Base-by-base conservation (phyloP, 2,888 invertebrate species). In the Eueremaeus valkanovi region DNA sequence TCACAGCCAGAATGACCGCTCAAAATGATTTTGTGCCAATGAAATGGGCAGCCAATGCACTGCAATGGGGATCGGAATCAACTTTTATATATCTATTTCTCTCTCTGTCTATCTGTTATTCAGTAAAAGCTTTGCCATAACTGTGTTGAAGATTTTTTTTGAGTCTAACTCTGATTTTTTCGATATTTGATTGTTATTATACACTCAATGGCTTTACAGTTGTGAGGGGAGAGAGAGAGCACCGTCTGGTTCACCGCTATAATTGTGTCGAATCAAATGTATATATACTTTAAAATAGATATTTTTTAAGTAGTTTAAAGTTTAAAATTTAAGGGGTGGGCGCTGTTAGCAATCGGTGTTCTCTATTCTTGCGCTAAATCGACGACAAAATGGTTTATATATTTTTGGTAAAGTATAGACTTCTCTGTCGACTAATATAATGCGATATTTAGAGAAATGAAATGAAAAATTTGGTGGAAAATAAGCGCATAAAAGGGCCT, bases 251-350 rank as follows among this genome's bases (percentile, higher is more conserved):
- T 63, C 63, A 63, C 63, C 63, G 63, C 63, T 63, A 63, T 63
- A 33, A 33, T 33, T 31, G 61, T 63, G 21, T 63, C 18, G 11
- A 33, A 33, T 36, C 63, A 33, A 63, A 63, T 36, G 8, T 55
- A 55, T 5, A 55, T 9, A 63, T 31, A 9, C 27, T 51, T 55
- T 55, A 55, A 27, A 27, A 27, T 24, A 24, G 24, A 55, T 55
- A 55, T 55, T 55, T 11, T 55, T 55, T 55, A 36, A 68, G 11
- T 13, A 68, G 16, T 68, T 68, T 68, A 68, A 68, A 68, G 68
- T 68, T 68, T 68, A 21, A 61, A 63, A 42, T 68, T 68, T 68
- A 16, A 42, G 68, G 68, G 68, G 68, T 68, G 68, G 36, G 42
- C 8, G 68, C 55, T n/a, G n/a, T n/a, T n/a, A n/a, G n/a, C 27